phyloP scores from a whole-genome alignment of 2,888 invertebrate species.

The Chrysolina oricalcia region DNA sequence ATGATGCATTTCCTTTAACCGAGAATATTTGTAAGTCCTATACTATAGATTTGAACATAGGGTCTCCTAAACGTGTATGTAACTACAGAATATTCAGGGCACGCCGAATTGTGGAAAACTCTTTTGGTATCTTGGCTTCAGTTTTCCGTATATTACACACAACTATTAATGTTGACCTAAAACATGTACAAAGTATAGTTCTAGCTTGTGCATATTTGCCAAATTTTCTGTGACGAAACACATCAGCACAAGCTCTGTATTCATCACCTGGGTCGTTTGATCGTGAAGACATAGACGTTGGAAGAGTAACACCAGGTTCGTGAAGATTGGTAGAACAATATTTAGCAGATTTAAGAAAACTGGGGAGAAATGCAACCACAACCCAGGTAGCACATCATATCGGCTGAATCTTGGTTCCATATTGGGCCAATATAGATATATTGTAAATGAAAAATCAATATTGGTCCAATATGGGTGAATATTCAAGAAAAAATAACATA shows the following conservation, averaged over 20 bases:
- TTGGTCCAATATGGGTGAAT: no score
- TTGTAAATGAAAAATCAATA: no score
- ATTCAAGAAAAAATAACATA: no score
- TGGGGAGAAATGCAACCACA: slow-evolving; percentile 24
- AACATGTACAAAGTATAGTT: slow-evolving; percentile 28
- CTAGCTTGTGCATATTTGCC: slow-evolving; percentile 10
- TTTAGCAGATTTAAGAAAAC: slow-evolving; percentile 23
- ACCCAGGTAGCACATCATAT: no score
- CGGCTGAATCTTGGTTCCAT: no score
- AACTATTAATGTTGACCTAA: slow-evolving; percentile 3
- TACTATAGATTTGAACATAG: no score
- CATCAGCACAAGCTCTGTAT: slow-evolving; percentile 1
- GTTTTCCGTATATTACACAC: slow-evolving; percentile 26
- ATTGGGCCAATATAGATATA: no score
- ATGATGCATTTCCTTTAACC: no score
- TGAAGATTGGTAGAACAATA: slow-evolving; percentile 21
- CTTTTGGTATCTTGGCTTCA: slow-evolving; percentile 28
- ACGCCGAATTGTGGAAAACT: slow-evolving; percentile 27
- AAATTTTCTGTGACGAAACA: slow-evolving; percentile 21
- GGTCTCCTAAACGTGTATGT: slow-evolving; percentile 10
- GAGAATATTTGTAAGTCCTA: no score
- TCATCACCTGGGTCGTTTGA: slow-evolving; percentile 23
- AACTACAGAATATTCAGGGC: slow-evolving; percentile 24
- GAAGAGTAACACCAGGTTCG: slow-evolving; percentile 11
- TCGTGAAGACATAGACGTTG: slow-evolving; percentile 12